Evolutionary conservation across 2,888 invertebrate genomes (phyloP), one percentile per base, ranked within the genome.

Genomic region (Netelia virgata): DNA sequence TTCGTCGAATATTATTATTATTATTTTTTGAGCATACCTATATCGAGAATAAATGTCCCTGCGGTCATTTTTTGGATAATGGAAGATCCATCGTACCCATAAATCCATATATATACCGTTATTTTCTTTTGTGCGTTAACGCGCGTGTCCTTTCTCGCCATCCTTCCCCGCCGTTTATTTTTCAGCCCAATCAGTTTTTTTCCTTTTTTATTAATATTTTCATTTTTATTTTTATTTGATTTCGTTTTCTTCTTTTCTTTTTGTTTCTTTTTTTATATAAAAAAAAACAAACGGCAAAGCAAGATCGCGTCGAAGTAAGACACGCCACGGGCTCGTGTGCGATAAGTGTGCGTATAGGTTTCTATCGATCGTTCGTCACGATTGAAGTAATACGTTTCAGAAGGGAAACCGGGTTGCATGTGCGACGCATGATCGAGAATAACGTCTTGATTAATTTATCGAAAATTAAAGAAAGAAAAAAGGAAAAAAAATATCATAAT

Each of bases 281-380:
- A 28, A 63, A 50, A 16, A 47, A 47, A 55, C 53, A n/a, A 50
- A 70, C 28, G 43, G 63, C n/a, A n/a, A 70, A 72, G 28, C 61
- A 57, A 76, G 59, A 83, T 83, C 75, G 72, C 43, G 18, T 50
- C 18, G 50, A 72, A 55, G 18, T 55, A 20, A 28, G 59, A 80
- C 75, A 80, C 84, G 80, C 61, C 73, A 75, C 69, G 66, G 68
- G 76, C 69, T 84, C 75, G 77, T 84, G 85, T 85, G 85, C 86
- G 86, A 86, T 87, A 84, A 85, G 64, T 87, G 86, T 85, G 86
- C 86, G 86, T 85, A 75, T 87, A 82, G 77, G 66, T 87, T 84
- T 47, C 55, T 63, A 28, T 85, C 82, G 75, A 72, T 83, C 83
- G 75, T 75, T 80, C n/a, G 8, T 72, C 16, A 72, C 66, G 76